These are phyloP conservation scores for Papilio gigon DNA, from an alignment of 2,888 invertebrate genomes.

Conservation along the genomic window DNA sequence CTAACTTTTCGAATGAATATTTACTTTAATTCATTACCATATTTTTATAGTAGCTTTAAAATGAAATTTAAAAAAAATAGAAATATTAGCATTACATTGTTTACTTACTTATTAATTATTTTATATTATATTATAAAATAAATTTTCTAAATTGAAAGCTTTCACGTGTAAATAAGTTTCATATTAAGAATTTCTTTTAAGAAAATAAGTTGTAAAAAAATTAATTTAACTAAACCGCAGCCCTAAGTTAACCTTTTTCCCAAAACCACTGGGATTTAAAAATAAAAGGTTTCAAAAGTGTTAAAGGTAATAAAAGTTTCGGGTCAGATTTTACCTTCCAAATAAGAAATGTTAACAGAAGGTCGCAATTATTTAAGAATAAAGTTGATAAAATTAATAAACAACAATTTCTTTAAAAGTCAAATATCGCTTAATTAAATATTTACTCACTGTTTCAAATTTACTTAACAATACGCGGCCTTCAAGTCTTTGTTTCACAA, in stretches of 20 bases:
- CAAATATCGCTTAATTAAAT: constrained; percentile 27
- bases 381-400: not conserved
- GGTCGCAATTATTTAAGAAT: not conserved
- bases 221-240: not conserved
- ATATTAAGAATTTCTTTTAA: too few relatives aligned
- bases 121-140: too few relatives aligned
- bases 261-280: constrained; percentile 22
- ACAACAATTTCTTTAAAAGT: not conserved
- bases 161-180: too few relatives aligned
- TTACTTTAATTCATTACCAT: too few relatives aligned
- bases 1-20: too few relatives aligned
- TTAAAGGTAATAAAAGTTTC: constrained; percentile 21
- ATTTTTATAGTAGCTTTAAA: too few relatives aligned
- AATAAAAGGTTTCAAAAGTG: constrained; percentile 27
- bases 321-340: constrained; percentile 11
- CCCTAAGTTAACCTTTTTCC: constrained; percentile 12
- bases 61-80: too few relatives aligned
- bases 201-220: not conserved
- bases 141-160: too few relatives aligned
- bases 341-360: constrained; percentile 20
- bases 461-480: not conserved
- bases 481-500: constrained; percentile 10
- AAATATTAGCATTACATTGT: too few relatives aligned
- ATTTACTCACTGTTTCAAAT: constrained; percentile 25
- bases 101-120: too few relatives aligned